Evolutionary conservation across 2,113 vertebrate genomes (phyloP).

Genomic region (Stercorarius parasiticus): DNA sequence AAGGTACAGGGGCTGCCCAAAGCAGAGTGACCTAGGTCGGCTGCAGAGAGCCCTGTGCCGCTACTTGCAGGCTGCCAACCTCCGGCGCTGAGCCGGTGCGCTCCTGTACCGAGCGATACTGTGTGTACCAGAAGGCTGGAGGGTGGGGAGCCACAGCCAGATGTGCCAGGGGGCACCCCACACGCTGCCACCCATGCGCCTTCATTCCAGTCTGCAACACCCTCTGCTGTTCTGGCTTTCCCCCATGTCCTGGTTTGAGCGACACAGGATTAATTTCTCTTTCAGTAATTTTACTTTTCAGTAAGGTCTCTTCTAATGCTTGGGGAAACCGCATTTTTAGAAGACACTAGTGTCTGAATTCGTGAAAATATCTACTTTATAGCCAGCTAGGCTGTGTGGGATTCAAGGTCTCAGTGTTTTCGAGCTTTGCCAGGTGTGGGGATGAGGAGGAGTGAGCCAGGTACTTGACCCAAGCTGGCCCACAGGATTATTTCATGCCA

Average conservation of each 20-base stretch:
- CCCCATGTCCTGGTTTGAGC: background rate
- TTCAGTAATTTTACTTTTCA: background rate
- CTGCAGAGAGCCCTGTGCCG: background rate
- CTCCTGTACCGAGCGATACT: fast-evolving
- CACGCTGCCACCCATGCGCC: fast-evolving
- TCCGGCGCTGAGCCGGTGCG: background rate
- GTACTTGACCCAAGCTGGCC: background rate
- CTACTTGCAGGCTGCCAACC: background rate
- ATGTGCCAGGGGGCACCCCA: fast-evolving
- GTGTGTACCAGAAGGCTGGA: fast-evolving
- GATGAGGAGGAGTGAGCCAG: background rate
- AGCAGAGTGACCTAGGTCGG: background rate
- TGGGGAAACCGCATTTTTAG: background rate
- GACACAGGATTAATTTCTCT: background rate
- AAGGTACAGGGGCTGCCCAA: background rate
- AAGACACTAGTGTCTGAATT: background rate
- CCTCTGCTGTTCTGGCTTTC: background rate
- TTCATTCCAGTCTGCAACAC: background rate
- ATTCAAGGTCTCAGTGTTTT: background rate
- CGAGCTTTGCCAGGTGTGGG: background rate
- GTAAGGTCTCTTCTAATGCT: background rate
- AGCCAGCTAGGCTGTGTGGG: background rate
- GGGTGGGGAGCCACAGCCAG: background rate
- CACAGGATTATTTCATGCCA: background rate
- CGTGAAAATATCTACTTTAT: background rate